Base-by-base conservation (phyloP, 2,797 vertebrate genomes). In the Microctenopoma stevenorrisi region DNA sequence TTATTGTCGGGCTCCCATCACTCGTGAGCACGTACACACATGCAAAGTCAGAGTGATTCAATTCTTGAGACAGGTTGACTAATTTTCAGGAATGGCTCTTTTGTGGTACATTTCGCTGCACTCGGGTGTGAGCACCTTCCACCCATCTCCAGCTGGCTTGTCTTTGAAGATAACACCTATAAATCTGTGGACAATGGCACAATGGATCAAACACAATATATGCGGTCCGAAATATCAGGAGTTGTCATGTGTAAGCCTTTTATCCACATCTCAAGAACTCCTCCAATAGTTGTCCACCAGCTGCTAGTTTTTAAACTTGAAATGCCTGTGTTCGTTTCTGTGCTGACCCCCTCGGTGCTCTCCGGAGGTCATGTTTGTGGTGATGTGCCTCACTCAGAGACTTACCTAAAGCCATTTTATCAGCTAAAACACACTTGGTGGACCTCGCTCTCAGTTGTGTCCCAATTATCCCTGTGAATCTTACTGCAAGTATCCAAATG, bases 401-500 rank as follows among this genome's bases (percentile, higher is more conserved):
- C 77, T 72, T 86, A 89, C 63, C 79, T 74, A 86, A 87, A 91
- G 88, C 84, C 87, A 83, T 89, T 89, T 89, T 90, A 91, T 91
- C 91, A 89, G 64, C 86, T 90, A 63, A 87, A 91, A 86, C 85
- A 86, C 80, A 82, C 77, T 80, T 64, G 52, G 48, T 60, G 83
- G 88, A 90, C 90, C 89, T 86, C 89, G 92, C 88, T 77, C 84
- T 87, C 88, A 78, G 91, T 79, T 85, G 83, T 85, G 90, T 82
- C 91, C 93, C 91, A 93, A 94, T 94, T 94, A 94, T 91, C 88
- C 74, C 50, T 42, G 68, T 72, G 84, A 90, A 91, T 89, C 86
- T 81, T 88, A 68, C 87, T 72, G 86, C 91, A 89, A 89, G 87
- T 91, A 92, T 93, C 92, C 85, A 91, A 94, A 94, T 94, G 93